Conservation (phyloP, 2,888 invertebrate genomes). For the Andrena marginata region DNA sequence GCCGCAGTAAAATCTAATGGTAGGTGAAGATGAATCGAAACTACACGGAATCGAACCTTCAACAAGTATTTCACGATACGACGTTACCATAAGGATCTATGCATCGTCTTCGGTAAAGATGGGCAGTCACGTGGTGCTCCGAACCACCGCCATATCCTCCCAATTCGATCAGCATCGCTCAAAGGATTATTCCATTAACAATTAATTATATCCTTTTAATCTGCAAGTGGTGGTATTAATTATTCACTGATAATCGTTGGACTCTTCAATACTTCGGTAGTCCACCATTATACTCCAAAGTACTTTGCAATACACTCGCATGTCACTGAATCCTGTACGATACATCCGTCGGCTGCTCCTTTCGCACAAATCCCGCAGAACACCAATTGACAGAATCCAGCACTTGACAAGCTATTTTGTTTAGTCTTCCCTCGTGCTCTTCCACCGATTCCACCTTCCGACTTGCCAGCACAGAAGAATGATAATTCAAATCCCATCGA, state of each 20-base stretch:
- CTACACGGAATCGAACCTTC: background rate
- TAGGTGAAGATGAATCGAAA: background rate
- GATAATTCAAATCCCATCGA: no score
- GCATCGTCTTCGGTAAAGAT: background rate
- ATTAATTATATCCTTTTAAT: background rate
- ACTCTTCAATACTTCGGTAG: background rate
- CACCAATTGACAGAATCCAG: background rate
- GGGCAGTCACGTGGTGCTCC: conserved; percentile 45
- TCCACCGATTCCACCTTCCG: no score
- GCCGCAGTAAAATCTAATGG: background rate
- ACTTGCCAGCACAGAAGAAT: no score
- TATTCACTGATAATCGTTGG: background rate
- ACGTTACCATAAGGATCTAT: conserved; percentile 30
- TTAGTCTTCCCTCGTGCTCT: no score
- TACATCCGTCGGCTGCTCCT: conserved; percentile 31
- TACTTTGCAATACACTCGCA: background rate
- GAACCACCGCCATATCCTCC: conserved; percentile 59
- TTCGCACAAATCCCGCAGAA: background rate
- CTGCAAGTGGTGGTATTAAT: background rate
- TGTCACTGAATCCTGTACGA: background rate
- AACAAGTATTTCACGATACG: background rate
- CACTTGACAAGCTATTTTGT: no score
- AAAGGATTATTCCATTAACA: background rate
- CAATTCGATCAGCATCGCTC: conserved; percentile 9
- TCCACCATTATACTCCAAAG: background rate